These are phyloP conservation scores for Tribolium madens DNA, from an alignment of 1,140 invertebrate species.

Conservation along the genomic window DNA sequence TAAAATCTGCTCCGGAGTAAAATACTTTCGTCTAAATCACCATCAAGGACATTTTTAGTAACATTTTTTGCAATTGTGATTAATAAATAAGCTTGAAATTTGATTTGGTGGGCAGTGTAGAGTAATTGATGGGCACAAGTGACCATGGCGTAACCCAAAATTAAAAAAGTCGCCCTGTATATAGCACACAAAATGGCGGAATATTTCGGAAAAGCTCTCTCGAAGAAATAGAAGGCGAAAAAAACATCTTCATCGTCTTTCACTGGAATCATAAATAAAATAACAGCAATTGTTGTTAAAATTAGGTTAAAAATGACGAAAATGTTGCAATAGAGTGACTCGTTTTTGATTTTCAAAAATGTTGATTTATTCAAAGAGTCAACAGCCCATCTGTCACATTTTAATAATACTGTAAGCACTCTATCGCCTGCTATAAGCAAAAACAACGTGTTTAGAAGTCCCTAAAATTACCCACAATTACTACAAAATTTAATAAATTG, in stretches of 20 bases:
- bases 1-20: background rate
- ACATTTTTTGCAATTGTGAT: background rate
- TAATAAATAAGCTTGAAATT: background rate
- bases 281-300: background rate
- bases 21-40: background rate
- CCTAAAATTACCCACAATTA: background rate
- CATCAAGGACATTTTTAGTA: background rate
- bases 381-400: background rate
- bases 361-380: background rate
- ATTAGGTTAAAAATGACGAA: background rate
- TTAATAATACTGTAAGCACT: background rate
- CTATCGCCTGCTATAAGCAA: background rate
- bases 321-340: background rate
- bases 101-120: background rate
- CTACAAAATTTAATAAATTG: too few species aligned
- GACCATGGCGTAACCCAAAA: background rate
- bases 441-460: background rate
- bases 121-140: background rate
- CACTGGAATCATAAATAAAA: background rate
- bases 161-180: background rate
- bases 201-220: background rate
- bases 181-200: background rate
- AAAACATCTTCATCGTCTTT: background rate
- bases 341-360: background rate
- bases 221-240: background rate